These are phyloP conservation scores for Drosophila truncata DNA, from an alignment of 1,140 invertebrate genomes.

Conservation along the genomic window DNA sequence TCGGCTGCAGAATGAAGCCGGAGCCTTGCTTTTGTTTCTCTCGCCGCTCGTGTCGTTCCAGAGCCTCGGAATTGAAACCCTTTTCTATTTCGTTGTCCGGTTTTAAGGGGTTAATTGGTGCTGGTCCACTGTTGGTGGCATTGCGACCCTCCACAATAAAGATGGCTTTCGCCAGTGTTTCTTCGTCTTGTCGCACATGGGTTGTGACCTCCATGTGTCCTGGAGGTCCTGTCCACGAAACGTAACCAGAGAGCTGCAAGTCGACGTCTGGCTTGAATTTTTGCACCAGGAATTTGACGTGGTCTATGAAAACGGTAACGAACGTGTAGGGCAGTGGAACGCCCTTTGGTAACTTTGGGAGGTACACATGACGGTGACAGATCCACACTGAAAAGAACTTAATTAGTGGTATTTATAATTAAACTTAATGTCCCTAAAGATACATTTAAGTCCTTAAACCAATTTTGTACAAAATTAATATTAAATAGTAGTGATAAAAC, in stretches of 20 bases:
- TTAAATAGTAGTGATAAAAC: not conserved
- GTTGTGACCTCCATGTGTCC: conserved; percentile 91
- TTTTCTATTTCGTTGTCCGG: conserved; percentile 88
- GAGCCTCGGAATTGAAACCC: conserved; percentile 85
- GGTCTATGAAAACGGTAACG: conserved; percentile 91
- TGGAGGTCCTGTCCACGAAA: conserved; percentile 91
- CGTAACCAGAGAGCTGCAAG: conserved; percentile 90
- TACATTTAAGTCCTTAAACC: not conserved
- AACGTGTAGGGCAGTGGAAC: conserved; percentile 88
- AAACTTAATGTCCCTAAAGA: not conserved
- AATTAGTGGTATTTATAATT: not conserved
- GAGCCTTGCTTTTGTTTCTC: conserved; percentile 85
- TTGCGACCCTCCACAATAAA: conserved; percentile 91
- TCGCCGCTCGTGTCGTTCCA: conserved; percentile 85
- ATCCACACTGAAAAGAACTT: conserved; percentile 85
- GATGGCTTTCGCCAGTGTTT: conserved; percentile 86
- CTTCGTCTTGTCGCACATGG: conserved; percentile 87
- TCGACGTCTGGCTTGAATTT: conserved; percentile 87
- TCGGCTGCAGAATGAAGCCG: conserved; percentile 88
- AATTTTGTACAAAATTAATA: not conserved
- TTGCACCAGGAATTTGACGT: conserved; percentile 86
- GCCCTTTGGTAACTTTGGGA: conserved; percentile 86
- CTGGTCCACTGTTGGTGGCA: conserved; percentile 87
- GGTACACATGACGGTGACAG: conserved; percentile 89
- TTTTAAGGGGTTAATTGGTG: conserved; percentile 88